A percentile compares a stretch with the other conserved stretches of the same genome.
These are phyloP conservation scores for Aplodontia rufa DNA, from an alignment of 2,113 vertebrate genomes.

Conservation along the genomic window DNA sequence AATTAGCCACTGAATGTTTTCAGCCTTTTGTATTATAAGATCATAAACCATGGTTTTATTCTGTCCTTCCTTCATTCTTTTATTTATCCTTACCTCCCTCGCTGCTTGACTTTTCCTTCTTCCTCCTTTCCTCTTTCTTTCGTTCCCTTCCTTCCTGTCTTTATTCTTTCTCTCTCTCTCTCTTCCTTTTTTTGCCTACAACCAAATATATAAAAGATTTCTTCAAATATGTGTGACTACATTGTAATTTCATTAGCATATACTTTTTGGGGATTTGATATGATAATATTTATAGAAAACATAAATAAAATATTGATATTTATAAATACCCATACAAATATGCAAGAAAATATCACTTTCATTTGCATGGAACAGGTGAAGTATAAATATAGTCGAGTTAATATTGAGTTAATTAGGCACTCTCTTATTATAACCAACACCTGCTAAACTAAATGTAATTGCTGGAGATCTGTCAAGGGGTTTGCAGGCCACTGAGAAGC, in stretches of 20 bases:
- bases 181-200: neutral
- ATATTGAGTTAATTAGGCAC: slow-evolving; percentile 47
- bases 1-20: neutral
- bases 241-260: slow-evolving; percentile 1
- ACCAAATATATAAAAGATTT: neutral
- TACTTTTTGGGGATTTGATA: neutral
- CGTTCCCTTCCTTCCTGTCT: neutral
- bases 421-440: slow-evolving; percentile 51
- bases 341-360: slow-evolving; percentile 2
- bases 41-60: neutral
- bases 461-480: slow-evolving; percentile 39
- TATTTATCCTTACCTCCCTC: too few species aligned
- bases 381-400: slow-evolving; percentile 47
- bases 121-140: neutral
- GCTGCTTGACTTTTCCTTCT: too few species aligned
- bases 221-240: neutral
- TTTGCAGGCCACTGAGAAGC: slow-evolving; percentile 51
- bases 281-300: neutral
- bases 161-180: neutral
- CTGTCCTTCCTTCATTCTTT: neutral
- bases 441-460: slow-evolving; percentile 59
- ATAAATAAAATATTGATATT: neutral
- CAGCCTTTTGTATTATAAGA: neutral
- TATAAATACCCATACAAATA: slow-evolving; percentile 18
- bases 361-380: neutral